A percentile compares a stretch with the other conserved stretches of the same genome.
Evolutionary conservation across 2,888 invertebrate species (phyloP).

Genomic region (Luffia ferchaultella): DNA sequence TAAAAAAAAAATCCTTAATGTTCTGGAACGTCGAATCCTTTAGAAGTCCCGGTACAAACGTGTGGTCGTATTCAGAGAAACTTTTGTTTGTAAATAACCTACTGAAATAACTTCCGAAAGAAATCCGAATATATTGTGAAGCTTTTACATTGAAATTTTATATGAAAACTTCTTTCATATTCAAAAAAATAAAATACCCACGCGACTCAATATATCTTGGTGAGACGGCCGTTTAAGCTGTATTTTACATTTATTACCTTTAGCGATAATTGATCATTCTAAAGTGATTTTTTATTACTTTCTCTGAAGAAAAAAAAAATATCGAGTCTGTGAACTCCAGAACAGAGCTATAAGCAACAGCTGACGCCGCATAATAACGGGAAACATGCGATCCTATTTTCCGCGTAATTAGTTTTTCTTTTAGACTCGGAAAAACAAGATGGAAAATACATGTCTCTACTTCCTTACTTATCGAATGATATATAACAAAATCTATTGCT

Average conservation of each 20-base stretch:
- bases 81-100: too few species aligned
- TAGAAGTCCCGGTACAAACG: too few species aligned
- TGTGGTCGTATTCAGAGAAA: too few species aligned
- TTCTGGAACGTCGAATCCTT: too few species aligned
- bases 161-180: too few species aligned
- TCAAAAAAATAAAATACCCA: too few species aligned
- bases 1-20: too few species aligned
- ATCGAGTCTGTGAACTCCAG: background rate
- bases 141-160: too few species aligned
- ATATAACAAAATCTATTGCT: background rate
- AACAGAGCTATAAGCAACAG: slow-evolving; percentile 5
- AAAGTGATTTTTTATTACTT: background rate
- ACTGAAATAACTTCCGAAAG: too few species aligned
- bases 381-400: slow-evolving; percentile 5
- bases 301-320: background rate
- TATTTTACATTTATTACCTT: background rate
- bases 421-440: background rate
- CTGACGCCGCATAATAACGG: slow-evolving; percentile 7
- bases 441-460: background rate
- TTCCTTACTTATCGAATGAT: background rate
- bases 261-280: background rate
- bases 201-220: background rate
- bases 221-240: background rate
- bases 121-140: too few species aligned
- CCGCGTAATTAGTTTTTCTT: slow-evolving; percentile 8